Evolutionary conservation across 2,113 vertebrate species (phyloP).

Genomic region (Nycticorax nycticorax): DNA sequence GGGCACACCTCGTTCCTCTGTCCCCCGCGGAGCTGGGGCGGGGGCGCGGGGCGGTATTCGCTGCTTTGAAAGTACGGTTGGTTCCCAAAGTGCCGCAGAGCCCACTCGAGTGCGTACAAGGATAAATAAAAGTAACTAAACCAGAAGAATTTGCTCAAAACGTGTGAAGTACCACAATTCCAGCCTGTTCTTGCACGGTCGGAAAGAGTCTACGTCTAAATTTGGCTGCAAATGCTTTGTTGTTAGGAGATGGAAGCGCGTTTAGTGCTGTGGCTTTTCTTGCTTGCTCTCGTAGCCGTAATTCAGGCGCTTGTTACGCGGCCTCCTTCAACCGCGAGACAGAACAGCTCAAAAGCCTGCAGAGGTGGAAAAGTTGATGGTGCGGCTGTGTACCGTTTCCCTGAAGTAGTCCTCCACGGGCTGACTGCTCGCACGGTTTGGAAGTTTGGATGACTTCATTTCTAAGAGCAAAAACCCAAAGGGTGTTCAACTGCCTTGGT

Average conservation of each 20-base stretch:
- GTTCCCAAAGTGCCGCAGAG: neutral
- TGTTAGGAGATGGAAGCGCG: neutral
- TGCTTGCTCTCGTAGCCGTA: neutral
- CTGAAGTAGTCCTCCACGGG: neutral
- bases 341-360: neutral
- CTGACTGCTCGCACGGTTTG: neutral
- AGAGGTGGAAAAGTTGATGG: neutral
- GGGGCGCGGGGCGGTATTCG: fast-evolving
- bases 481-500: neutral
- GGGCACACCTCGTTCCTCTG: neutral
- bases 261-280: neutral
- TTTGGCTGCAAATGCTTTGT: neutral
- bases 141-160: neutral
- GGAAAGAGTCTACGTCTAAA: neutral
- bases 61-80: fast-evolving
- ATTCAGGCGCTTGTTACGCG: neutral
- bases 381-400: neutral
- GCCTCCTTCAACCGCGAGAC: neutral
- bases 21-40: neutral
- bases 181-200: fast-evolving
- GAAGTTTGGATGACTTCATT: neutral
- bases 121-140: neutral
- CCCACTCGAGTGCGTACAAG: fast-evolving
- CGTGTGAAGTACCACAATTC: neutral
- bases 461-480: neutral